phyloP scores from a whole-genome alignment of 2,113 vertebrate genomes.

The Pardalotus punctatus region DNA sequence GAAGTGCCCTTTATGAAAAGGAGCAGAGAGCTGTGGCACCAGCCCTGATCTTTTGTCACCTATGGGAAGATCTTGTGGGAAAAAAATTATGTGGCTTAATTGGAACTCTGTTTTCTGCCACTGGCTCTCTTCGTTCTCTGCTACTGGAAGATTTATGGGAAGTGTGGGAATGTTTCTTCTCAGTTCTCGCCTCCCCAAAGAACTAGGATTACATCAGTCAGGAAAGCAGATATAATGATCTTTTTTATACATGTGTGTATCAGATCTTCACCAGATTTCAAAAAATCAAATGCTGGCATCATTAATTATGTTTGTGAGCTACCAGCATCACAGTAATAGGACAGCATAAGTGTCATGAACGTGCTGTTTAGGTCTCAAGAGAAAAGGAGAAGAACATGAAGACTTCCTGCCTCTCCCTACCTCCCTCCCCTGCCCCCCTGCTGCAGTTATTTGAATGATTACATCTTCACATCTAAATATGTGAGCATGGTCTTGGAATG shows the following conservation, averaged over 20 bases:
- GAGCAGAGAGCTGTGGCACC: neutral
- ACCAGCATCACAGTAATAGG: neutral
- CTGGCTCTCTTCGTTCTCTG: neutral
- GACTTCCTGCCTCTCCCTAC: neutral
- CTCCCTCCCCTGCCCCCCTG: neutral
- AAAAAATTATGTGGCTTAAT: neutral
- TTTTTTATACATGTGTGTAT: neutral
- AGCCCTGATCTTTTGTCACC: neutral
- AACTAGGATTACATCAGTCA: neutral
- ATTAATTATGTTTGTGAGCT: neutral
- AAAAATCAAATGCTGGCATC: neutral
- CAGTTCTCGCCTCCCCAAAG: neutral
- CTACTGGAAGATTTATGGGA: neutral
- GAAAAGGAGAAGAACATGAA: neutral
- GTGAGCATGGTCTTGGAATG: slow-evolving; percentile 17
- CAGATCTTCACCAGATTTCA: neutral
- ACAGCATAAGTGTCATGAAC: neutral
- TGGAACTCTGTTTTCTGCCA: slow-evolving; percentile 16
- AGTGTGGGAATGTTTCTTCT: neutral
- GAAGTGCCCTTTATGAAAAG: neutral
- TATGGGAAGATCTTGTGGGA: neutral
- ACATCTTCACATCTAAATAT: slow-evolving; percentile 1
- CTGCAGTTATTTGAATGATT: slow-evolving; percentile 18
- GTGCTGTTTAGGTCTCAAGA: neutral
- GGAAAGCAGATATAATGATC: neutral